Evolutionary conservation across 2,113 vertebrate species (phyloP).

Genomic region (Hydrochoerus hydrochaeris): DNA sequence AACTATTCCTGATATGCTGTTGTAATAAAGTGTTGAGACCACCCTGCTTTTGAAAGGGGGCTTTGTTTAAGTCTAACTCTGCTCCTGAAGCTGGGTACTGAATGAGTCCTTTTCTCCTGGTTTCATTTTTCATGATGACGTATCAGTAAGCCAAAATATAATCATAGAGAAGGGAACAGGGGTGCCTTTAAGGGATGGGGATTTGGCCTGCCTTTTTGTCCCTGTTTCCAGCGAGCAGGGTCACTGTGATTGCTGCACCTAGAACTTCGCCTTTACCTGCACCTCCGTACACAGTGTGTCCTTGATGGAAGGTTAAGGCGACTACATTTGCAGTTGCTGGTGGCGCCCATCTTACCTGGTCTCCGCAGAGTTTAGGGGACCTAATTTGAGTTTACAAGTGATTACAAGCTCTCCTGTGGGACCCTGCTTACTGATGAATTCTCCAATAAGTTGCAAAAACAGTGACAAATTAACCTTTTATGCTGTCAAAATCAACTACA

Average conservation of each 20-base stretch:
- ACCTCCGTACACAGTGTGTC: conserved; percentile 84
- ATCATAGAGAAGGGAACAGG: background rate
- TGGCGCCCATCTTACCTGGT: conserved; percentile 90
- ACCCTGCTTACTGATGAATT: conserved; percentile 89
- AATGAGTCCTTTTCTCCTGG: conserved; percentile 67
- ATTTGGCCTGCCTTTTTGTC: background rate
- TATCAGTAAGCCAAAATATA: conserved; percentile 34
- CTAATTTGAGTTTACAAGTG: conserved; percentile 95
- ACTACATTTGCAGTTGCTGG: conserved; percentile 90
- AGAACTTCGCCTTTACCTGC: conserved; percentile 77
- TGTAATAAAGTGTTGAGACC: conserved; percentile 74
- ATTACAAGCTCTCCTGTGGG: conserved; percentile 94
- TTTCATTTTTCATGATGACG: conserved; percentile 55
- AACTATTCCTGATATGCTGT: conserved; percentile 82
- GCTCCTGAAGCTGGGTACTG: conserved; percentile 64
- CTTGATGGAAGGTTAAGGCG: conserved; percentile 85
- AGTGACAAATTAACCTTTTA: conserved; percentile 96
- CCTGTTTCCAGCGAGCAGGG: conserved; percentile 60
- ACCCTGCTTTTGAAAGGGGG: conserved; percentile 63
- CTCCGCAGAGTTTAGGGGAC: conserved; percentile 94
- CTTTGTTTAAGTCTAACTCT: conserved; percentile 80
- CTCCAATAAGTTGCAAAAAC: conserved; percentile 94
- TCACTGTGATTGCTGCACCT: conserved; percentile 62
- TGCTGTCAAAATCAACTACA: conserved; percentile 97
- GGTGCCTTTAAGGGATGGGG: background rate